Percentiles rank a stretch among this genome's conserved stretches.
Conservation (phyloP, 2,113 vertebrate genomes). For the Limanda limanda region DNA sequence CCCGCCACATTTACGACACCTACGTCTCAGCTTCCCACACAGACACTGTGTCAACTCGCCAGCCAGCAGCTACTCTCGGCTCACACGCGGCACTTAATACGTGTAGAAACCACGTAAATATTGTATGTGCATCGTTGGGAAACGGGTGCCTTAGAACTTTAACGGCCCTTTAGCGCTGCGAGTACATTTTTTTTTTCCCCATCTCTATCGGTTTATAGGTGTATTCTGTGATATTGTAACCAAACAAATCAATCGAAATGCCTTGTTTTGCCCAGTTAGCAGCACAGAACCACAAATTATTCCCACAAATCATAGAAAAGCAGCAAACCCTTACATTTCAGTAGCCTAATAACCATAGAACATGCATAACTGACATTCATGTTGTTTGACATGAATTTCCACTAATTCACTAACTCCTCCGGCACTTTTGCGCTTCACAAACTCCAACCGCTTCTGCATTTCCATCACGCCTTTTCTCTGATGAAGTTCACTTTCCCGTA, state of each 20-base stretch:
- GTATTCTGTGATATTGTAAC: background rate
- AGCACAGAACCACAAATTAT: background rate
- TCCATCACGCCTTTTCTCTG: background rate
- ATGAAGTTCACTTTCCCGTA: background rate
- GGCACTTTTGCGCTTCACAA: background rate
- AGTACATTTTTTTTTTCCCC: too few species aligned
- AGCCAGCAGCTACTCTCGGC: slow-evolving; percentile 27
- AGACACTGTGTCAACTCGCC: slow-evolving; percentile 43
- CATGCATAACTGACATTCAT: background rate
- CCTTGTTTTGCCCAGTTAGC: background rate
- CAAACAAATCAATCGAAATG: background rate
- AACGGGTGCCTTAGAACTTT: background rate
- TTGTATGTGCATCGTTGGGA: background rate
- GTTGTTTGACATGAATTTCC: background rate
- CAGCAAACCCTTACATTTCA: background rate
- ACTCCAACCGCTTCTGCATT: background rate
- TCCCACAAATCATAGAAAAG: too few species aligned
- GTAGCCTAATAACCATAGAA: background rate
- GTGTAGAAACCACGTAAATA: slow-evolving; percentile 20
- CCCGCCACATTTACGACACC: slow-evolving; percentile 48
- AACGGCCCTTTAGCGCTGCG: too few species aligned
- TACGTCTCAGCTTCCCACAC: slow-evolving; percentile 48
- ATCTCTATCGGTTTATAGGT: background rate
- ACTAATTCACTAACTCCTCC: background rate
- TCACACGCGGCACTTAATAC: background rate